Conservation (phyloP, 2,888 invertebrate species). For the Rhodophaea formosa region DNA sequence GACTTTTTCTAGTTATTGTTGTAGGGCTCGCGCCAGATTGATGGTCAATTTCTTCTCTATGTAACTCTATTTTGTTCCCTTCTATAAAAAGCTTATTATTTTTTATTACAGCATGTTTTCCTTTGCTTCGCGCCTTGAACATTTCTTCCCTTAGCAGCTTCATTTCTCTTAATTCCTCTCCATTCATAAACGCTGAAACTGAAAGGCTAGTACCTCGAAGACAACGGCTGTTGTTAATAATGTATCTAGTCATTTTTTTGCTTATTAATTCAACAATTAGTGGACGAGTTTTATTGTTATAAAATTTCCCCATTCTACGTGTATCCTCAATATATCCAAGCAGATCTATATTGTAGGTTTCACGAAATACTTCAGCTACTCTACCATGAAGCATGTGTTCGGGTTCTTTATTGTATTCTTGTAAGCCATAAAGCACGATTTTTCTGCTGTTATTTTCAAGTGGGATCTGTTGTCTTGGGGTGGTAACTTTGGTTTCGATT, state of each 20-base stretch:
- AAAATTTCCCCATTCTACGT: slow-evolving; percentile 13
- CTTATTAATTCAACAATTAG: slow-evolving; percentile 22
- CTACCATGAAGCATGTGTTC: slow-evolving; percentile 10
- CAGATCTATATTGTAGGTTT: slow-evolving; percentile 11
- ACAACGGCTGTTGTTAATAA: slow-evolving; percentile 18
- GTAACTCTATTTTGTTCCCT: slow-evolving; percentile 9
- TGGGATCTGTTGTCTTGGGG: background rate
- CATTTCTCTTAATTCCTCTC: slow-evolving; percentile 14
- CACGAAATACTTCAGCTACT: background rate
- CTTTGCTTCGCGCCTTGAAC: slow-evolving; percentile 22
- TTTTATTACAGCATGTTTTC: slow-evolving; percentile 19
- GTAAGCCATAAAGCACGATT: slow-evolving; percentile 19
- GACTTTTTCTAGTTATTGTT: background rate
- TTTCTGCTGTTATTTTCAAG: slow-evolving; percentile 9
- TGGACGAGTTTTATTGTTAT: slow-evolving; percentile 17
- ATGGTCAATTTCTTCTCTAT: background rate
- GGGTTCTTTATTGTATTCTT: background rate
- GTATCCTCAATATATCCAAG: no score
- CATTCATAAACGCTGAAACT: slow-evolving; percentile 20
- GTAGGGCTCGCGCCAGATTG: no score
- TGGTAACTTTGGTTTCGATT: background rate
- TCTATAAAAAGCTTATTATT: slow-evolving; percentile 21
- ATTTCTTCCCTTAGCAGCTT: slow-evolving; percentile 21
- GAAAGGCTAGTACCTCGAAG: slow-evolving; percentile 17
- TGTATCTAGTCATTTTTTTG: slow-evolving; percentile 17